Base-by-base conservation (phyloP, 2,888 invertebrate species). In the Meganola albula region DNA sequence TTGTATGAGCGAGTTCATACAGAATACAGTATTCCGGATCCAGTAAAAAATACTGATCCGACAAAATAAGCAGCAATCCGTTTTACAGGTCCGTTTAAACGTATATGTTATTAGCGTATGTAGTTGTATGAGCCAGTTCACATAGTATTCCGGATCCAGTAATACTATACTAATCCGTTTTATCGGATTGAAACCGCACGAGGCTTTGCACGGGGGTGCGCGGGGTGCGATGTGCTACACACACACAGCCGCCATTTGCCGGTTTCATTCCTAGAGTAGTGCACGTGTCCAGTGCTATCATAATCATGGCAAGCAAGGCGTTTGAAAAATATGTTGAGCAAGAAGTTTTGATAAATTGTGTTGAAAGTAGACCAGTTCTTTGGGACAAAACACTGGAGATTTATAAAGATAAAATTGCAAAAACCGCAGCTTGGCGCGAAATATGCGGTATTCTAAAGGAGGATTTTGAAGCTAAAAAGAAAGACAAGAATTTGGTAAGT, bases 381-480 rank as follows among this genome's bases (percentile, higher is more conserved):
- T 44, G 39, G 37, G 37, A 42, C 23, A 42, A 43, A 31, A 40
- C 44, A 18, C 24, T 37, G 34, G 18, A 40, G 24, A 33, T 34
- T 22, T 44, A 44, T 36, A 40, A 34, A 40, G 31, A 45, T 32
- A 38, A 30, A 16, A 25, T 27, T 12, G 24, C 39, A 30, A 34
- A 37, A 34, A 14, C 39, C 33, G 31, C 35, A 25, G 40, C 40
- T 26, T 44, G 44, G 44, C 44, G 40, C 12, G 38, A 44, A 44
- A 6, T 16, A 5, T 16, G 16, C 16, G 6, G 4, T 16, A 6
- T 16, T 16, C 6, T 16, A 6, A 16, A 6, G 6, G 16, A 16
- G 6, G 16, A 16, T 6, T 16, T 16, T 16, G 4, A 16, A 16
- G 6, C 4, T 4, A 16, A 16, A 16, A 16, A 16, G 16, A 16